Conservation (phyloP, 37 sponge, comb jelly and placozoan species). For the Chondrilla cf. caribensis region DNA sequence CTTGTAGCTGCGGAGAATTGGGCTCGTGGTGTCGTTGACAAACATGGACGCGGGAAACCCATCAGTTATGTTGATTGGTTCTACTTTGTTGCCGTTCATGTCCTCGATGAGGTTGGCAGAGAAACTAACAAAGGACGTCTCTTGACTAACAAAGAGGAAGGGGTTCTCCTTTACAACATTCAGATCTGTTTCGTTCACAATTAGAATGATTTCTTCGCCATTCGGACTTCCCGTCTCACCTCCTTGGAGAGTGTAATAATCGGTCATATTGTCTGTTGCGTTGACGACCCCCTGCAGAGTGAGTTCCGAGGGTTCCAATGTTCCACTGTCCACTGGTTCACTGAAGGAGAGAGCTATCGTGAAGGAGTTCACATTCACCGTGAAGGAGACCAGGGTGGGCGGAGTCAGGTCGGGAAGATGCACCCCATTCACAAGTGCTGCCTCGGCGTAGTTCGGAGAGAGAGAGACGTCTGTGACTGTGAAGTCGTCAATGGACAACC, state of each 20-base stretch:
- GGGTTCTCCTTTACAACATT: conserved; percentile 67
- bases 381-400: conserved; percentile 54
- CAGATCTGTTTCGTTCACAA: conserved; percentile 55
- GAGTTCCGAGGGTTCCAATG: conserved; percentile 57
- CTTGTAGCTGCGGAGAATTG: conserved; percentile 46
- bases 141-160: conserved; percentile 33
- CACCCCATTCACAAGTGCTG: conserved; percentile 31
- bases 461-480: conserved; percentile 52
- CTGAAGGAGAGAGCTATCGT: conserved; percentile 54
- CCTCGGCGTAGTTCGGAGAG: conserved; percentile 46
- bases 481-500: conserved; percentile 25
- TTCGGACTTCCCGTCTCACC: conserved; percentile 59
- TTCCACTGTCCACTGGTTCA: conserved; percentile 65
- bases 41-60: conserved; percentile 40
- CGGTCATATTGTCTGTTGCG: conserved; percentile 1
- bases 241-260: conserved; percentile 46
- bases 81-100: conserved; percentile 77
- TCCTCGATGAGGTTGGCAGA: conserved; percentile 58
- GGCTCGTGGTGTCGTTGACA: conserved; percentile 52
- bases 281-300: conserved; percentile 64
- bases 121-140: conserved; percentile 66
- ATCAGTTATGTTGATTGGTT: conserved; percentile 4
- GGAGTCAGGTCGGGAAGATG: conserved; percentile 52
- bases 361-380: conserved; percentile 40
- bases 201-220: conserved; percentile 47